Evolutionary conservation across 1,140 invertebrate species (phyloP), one percentile per base, ranked within the genome.

Genomic region (Himalopsyche phryganea): DNA sequence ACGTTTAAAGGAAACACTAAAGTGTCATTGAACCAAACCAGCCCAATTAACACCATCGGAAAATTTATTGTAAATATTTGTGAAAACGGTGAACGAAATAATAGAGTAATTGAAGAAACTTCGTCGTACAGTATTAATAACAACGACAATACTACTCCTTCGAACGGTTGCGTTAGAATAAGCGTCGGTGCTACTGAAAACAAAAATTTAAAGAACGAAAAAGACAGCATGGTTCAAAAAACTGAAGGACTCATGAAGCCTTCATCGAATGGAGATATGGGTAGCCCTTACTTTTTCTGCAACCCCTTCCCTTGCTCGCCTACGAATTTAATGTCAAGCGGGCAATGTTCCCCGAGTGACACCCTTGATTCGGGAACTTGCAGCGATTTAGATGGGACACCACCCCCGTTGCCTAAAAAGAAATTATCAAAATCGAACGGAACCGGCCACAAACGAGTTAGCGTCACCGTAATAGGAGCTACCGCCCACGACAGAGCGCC

Each of bases 311-410:
- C 79, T 44, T 74, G 71, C 7, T 80, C 79, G 63, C 76, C 76
- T 67, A 46, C 23, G 0, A 62, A 62, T 19, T 73, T 86, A 13
- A 85, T 87, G 79, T 83, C 85, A 4, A 88, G 86, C 67, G 88
- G 88, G 0, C 88, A 91, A 66, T 87, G 86, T 54, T 90, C 88
- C 28, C 88, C 88, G 0, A 80, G 78, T 55, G 88, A 90, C 57
- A 89, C 87, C 0, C 64, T 90, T 55, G 89, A 91, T 73, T 91
- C 88, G 50, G 89, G 89, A 13, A 90, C 88, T 6, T 89, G 89
- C 72, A 90, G 87, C 67, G 90, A 91, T 67, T 71, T 90, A 49
- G 89, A 91, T 66, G 81, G 84, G 1, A 87, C 86, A 7, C 85
- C 86, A 36, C 85, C 86, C 23, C 84, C 84, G n/a, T 66, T 85